Percentiles rank a stretch among this genome's conserved stretches.
Conservation (phyloP, 2,113 vertebrate genomes). For the Heptranchias perlo region DNA sequence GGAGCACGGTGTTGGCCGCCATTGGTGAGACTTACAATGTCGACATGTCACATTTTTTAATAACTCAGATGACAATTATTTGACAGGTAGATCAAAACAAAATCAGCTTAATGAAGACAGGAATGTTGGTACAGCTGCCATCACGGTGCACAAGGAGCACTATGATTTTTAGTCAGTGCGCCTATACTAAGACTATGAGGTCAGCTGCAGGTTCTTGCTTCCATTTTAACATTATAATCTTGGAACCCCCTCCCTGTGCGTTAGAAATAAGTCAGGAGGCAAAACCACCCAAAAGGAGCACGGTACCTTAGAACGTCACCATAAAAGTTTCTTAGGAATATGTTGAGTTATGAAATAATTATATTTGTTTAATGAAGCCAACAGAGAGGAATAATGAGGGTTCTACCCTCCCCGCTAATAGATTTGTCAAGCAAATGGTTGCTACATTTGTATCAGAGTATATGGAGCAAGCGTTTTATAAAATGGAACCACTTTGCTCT, state of each 20-base stretch:
- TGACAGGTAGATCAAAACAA: slow-evolving; percentile 10
- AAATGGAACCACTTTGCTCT: background rate
- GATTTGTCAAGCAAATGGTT: background rate
- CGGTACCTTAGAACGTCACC: background rate
- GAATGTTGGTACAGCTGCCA: slow-evolving; percentile 21
- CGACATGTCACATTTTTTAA: background rate
- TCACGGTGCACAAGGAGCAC: background rate
- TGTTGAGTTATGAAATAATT: background rate
- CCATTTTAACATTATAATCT: background rate
- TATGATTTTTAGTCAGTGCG: background rate
- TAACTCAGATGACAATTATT: slow-evolving; percentile 1
- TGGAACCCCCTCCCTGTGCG: background rate
- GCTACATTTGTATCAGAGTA: background rate
- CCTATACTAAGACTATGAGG: background rate
- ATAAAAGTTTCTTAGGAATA: too few species aligned
- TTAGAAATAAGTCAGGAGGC: background rate
- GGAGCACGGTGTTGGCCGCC: background rate
- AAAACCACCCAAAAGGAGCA: background rate
- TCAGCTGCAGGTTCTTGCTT: background rate
- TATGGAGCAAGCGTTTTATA: background rate
- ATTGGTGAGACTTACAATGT: background rate
- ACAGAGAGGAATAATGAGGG: background rate
- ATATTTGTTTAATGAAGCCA: too few species aligned
- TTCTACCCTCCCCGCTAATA: background rate
- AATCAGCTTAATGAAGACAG: background rate